A percentile compares a stretch with the other conserved stretches of the same genome.
Evolutionary conservation across 2,888 invertebrate species (phyloP).

Genomic region (Cetonia aurata): DNA sequence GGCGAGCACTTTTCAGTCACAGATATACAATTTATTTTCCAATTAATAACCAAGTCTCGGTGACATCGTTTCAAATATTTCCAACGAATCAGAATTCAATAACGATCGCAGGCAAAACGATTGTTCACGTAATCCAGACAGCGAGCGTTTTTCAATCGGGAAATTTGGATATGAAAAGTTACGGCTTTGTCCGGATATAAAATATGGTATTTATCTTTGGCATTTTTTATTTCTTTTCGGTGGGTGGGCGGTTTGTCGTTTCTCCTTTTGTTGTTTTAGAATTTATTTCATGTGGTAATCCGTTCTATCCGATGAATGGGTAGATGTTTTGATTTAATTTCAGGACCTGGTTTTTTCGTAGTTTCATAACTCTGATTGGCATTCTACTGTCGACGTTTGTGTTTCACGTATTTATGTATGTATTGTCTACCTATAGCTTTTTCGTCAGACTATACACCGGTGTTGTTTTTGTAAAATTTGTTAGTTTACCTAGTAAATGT

Average conservation of each 20-base stretch:
- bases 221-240: slow-evolving; percentile 5
- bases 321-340: slow-evolving; percentile 18
- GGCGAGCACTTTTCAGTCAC: slow-evolving; percentile 29
- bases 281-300: slow-evolving; percentile 6
- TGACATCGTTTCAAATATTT: slow-evolving; percentile 54
- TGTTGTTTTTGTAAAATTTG: too few species aligned
- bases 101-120: slow-evolving; percentile 24
- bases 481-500: too few species aligned
- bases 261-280: slow-evolving; percentile 17
- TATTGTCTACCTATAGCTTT: too few species aligned
- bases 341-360: not conserved
- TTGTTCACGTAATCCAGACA: slow-evolving; percentile 29
- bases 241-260: not conserved
- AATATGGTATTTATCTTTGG: slow-evolving; percentile 25
- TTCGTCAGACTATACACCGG: too few species aligned
- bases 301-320: not conserved
- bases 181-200: slow-evolving; percentile 13
- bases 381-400: too few species aligned
- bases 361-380: too few species aligned
- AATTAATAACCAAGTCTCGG: slow-evolving; percentile 52
- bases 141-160: slow-evolving; percentile 21
- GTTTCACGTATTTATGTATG: too few species aligned
- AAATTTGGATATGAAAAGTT: slow-evolving; percentile 30
- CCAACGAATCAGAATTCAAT: slow-evolving; percentile 55
- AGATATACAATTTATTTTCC: slow-evolving; percentile 49